Evolutionary conservation across 92 coral and sea anemone genomes (phyloP).

Genomic region (Paramuricea clavata): DNA sequence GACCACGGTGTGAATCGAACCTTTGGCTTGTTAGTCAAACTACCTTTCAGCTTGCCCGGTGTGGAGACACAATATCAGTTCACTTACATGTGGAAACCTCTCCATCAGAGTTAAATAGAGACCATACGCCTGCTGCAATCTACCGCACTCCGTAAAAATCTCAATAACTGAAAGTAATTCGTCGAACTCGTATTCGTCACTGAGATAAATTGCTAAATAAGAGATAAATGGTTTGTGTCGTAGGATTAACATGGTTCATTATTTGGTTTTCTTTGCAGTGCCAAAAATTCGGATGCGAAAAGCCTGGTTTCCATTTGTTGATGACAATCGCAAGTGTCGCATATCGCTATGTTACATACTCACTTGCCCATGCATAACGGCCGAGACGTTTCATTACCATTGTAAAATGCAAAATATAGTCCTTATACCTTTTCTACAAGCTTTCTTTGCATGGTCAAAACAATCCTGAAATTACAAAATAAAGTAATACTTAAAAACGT

Average conservation of each 20-base stretch:
- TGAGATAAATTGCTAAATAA: background rate
- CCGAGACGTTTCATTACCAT: background rate
- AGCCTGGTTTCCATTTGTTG: background rate
- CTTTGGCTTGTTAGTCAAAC: too few relatives aligned
- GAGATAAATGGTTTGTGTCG: background rate
- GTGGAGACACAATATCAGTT: background rate
- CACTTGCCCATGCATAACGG: too few relatives aligned
- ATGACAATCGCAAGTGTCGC: background rate
- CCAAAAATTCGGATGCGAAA: too few relatives aligned
- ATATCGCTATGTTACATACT: too few relatives aligned
- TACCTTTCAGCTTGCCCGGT: too few relatives aligned
- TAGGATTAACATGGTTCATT: background rate
- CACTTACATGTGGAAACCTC: constrained; percentile 2
- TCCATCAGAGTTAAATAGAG: background rate
- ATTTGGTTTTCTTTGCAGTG: too few relatives aligned
- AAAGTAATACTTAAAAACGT: background rate
- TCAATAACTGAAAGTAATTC: background rate
- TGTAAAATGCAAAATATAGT: background rate
- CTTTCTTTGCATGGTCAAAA: background rate
- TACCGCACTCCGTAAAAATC: background rate
- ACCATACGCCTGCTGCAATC: background rate
- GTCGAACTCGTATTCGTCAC: background rate
- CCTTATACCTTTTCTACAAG: background rate
- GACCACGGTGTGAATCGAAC: too few relatives aligned
- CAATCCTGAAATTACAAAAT: background rate